Evolutionary conservation across 2,797 vertebrate species (phyloP), one percentile per base, ranked within the genome.

Genomic region (Takifugu ocellatus): DNA sequence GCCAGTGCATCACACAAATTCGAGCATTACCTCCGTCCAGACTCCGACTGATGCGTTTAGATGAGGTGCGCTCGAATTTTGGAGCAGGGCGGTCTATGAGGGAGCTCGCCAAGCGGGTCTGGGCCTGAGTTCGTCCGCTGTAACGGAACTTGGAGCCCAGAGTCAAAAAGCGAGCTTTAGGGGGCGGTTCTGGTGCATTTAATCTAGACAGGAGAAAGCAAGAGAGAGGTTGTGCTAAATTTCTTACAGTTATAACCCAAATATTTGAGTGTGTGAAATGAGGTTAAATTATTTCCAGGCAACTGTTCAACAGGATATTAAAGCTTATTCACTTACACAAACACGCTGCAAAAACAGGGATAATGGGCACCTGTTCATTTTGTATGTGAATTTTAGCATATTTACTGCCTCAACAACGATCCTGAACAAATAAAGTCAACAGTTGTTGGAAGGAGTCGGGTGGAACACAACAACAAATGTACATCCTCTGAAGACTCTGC

Each of bases 61-160:
- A 98, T 36, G 96, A 95, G 0, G 94, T 93, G 25, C 97, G 94
- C 7, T 96, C 89, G 25, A 99, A 99, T 73, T 74, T 79, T 0
- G 97, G 97, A 0, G 94, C 93, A 0, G 96, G 95, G 33, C 97
- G 92, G 84, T 98, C 95, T 72, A 99, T 99, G 76, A 98, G 94
- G 60, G 89, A 89, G 87, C 97, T 99, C 15, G 97, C 97, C 74
- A 93, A 74, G 5, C 93, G 92, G 0, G 93, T 94, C 88, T 99
- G 97, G 1, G 94, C 91, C 80, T 99, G 97, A 0, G 97, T 99
- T 5, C 96, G 92, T 2, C 97, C 97, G 0, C 96, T 98, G 81
- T 98, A 99, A 57, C 97, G 94, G 84, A 99, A 99, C 90, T 95
- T 98, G 11, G 97, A 99, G 51, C 97, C 97, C 90, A 99, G 75